Percentiles rank a stretch among this genome's conserved stretches.
These are phyloP conservation scores for Spea bombifrons DNA, from an alignment of 2,113 vertebrate species.

Conservation along the genomic window DNA sequence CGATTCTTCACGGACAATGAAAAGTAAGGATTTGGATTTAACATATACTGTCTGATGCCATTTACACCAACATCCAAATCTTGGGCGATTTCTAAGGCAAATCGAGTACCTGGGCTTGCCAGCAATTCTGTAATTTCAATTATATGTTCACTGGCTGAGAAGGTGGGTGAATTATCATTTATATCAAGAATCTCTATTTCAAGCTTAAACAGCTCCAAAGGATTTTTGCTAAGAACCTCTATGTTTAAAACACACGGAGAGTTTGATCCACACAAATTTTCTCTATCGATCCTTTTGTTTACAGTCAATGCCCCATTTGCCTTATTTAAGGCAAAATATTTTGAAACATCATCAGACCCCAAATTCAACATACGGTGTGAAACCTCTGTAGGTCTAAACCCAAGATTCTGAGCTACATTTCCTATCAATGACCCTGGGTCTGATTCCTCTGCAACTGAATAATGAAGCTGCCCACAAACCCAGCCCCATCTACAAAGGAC, in stretches of 20 bases:
- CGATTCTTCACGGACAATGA: conserved; percentile 61
- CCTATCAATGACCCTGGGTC: conserved; percentile 73
- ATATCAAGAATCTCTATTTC: conserved; percentile 77
- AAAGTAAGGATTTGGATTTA: conserved; percentile 67
- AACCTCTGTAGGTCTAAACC: conserved; percentile 70
- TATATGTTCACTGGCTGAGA: conserved; percentile 57
- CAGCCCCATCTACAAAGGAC: conserved; percentile 38
- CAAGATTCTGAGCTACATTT: conserved; percentile 72
- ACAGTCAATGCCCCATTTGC: conserved; percentile 66
- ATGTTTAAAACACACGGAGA: conserved; percentile 66
- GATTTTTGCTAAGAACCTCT: conserved; percentile 71
- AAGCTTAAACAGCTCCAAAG: conserved; percentile 70
- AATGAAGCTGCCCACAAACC: conserved; percentile 51
- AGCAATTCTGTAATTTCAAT: conserved; percentile 67
- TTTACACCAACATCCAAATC: conserved; percentile 74
- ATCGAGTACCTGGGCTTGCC: conserved; percentile 64
- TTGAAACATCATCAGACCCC: conserved; percentile 67
- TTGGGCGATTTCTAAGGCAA: conserved; percentile 70
- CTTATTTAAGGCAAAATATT: conserved; percentile 67
- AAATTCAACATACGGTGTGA: conserved; percentile 64
- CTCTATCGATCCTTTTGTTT: conserved; percentile 72
- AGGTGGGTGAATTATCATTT: conserved; percentile 76
- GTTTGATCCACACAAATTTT: conserved; percentile 68
- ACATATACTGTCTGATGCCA: conserved; percentile 62
- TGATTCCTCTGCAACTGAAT: conserved; percentile 72